Evolutionary conservation across 2,113 vertebrate genomes (phyloP).

Genomic region (Malurus cyaneus): DNA sequence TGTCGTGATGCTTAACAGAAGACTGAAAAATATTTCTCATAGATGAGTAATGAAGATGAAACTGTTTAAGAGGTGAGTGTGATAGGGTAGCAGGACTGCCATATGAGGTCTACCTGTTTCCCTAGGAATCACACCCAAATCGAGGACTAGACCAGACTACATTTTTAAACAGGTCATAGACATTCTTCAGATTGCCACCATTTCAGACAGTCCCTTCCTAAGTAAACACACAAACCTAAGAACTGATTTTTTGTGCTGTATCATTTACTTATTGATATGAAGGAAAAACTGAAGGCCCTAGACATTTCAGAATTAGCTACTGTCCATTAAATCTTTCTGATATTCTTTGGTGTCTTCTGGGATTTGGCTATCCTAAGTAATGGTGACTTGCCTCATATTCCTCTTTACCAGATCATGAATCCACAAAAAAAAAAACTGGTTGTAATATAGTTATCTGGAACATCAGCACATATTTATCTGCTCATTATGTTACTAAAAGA

Average conservation of each 20-base stretch:
- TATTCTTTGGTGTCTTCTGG: not conserved
- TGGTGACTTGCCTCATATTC: not conserved
- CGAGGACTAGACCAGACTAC: not conserved
- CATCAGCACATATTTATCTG: not conserved
- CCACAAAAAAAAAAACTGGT: not conserved
- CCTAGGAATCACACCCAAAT: not conserved
- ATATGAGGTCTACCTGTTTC: not conserved
- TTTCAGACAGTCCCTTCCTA: not conserved
- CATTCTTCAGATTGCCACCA: not conserved
- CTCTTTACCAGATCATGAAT: not conserved
- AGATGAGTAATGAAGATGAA: not conserved
- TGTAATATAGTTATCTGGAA: not conserved
- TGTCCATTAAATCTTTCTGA: not conserved
- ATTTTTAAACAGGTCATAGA: not conserved
- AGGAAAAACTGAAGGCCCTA: not conserved
- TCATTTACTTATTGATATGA: not conserved
- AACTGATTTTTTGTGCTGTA: not conserved
- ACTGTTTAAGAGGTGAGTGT: not conserved
- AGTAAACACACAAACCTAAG: not conserved
- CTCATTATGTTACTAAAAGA: not conserved
- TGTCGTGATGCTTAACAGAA: not conserved
- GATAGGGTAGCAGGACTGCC: not conserved
- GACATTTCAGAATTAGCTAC: not conserved
- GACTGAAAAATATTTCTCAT: not conserved
- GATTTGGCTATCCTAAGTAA: not conserved